These are phyloP conservation scores for Elysia crispata DNA, from an alignment of 2,888 invertebrate genomes.

Conservation along the genomic window DNA sequence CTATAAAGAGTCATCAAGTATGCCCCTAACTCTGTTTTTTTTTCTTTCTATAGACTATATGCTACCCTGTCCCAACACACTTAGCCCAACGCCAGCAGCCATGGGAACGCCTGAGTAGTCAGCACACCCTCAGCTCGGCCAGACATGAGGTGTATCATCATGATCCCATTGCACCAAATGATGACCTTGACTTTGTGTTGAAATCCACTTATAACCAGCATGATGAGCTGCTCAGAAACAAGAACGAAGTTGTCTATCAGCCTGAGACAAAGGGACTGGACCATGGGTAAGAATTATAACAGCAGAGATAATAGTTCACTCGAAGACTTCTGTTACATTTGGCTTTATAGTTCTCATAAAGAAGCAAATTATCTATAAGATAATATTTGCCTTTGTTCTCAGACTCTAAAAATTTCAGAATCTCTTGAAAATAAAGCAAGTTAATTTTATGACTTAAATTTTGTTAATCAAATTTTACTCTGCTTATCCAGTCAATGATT, in stretches of 20 bases:
- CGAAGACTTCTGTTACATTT: not conserved
- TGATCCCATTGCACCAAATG: slow-evolving; percentile 75
- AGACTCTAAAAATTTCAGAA: too few relatives aligned
- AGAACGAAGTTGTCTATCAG: slow-evolving; percentile 74
- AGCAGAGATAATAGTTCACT: not conserved
- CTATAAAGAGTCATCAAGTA: not conserved
- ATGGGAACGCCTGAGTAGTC: slow-evolving; percentile 73
- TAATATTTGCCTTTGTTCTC: too few relatives aligned
- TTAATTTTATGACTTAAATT: too few relatives aligned
- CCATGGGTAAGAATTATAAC: slow-evolving; percentile 66
- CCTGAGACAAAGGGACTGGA: slow-evolving; percentile 73
- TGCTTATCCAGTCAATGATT: too few relatives aligned
- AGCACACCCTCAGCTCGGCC: slow-evolving; percentile 71
- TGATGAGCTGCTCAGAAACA: slow-evolving; percentile 71
- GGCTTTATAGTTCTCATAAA: not conserved
- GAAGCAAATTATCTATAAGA: too few relatives aligned
- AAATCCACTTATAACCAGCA: slow-evolving; percentile 77
- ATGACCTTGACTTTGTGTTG: slow-evolving; percentile 76
- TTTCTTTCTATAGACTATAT: slow-evolving; percentile 30
- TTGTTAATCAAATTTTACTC: too few relatives aligned
- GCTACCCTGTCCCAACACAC: slow-evolving; percentile 69
- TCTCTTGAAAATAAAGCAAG: too few relatives aligned
- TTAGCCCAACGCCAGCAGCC: slow-evolving; percentile 73
- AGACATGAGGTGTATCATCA: slow-evolving; percentile 72
- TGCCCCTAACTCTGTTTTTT: not conserved